Evolutionary conservation across 2,888 invertebrate genomes (phyloP).

Genomic region (Synergus laeviventris): DNA sequence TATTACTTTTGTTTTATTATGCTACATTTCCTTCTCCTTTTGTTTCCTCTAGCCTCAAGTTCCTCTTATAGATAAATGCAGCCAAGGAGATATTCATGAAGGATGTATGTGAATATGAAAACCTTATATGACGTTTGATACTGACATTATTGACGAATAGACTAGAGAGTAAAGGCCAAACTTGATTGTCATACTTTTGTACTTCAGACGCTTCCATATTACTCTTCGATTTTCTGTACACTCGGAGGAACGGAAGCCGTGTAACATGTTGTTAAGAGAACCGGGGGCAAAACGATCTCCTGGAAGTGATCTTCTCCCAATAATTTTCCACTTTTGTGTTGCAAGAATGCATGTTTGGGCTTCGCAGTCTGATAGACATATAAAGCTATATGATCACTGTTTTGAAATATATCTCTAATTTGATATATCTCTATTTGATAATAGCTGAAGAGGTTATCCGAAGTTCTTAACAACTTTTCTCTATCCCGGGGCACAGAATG

Average conservation of each 20-base stretch:
- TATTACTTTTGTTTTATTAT: not conserved
- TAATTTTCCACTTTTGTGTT: too few relatives aligned
- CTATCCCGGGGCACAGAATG: too few relatives aligned
- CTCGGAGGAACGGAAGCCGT: not conserved
- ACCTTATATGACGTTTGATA: constrained; percentile 1
- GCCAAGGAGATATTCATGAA: not conserved
- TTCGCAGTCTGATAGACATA: too few relatives aligned
- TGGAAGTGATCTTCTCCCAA: too few relatives aligned
- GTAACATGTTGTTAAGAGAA: not conserved
- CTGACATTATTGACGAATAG: constrained; percentile 8
- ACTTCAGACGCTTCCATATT: not conserved
- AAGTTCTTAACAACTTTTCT: too few relatives aligned
- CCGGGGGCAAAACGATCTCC: not conserved
- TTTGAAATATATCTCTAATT: too few relatives aligned
- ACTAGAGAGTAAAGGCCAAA: not conserved
- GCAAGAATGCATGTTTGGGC: too few relatives aligned
- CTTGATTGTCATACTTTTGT: not conserved
- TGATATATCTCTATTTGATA: too few relatives aligned
- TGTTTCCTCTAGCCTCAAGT: not conserved
- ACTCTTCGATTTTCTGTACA: not conserved
- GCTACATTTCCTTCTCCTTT: not conserved
- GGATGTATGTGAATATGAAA: constrained; percentile 2
- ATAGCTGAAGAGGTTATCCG: too few relatives aligned
- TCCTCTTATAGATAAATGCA: constrained; percentile 6
- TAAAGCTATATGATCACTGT: too few relatives aligned